Evolutionary conservation across 2,797 vertebrate species (phyloP), one percentile per base, ranked within the genome.

Genomic region (Gymnopithys bicolor): DNA sequence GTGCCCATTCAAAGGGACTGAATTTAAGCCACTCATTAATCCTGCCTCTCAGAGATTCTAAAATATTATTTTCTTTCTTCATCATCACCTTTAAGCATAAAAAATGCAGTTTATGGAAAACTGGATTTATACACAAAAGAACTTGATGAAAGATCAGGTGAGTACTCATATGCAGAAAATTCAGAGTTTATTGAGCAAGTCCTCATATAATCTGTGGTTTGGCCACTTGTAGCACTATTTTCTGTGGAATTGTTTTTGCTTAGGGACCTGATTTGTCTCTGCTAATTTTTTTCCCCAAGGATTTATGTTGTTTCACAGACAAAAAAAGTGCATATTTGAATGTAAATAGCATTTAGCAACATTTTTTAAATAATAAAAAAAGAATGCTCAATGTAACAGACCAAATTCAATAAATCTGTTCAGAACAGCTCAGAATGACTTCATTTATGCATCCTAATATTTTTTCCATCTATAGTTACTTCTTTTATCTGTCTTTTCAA

Each of bases 31-130:
- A 92, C 77, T 97, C 95, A 94, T 97, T 97, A 97, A 96, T 93
- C 85, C 93, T 95, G 7, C 35, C 80, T 75, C 82, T 66, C 43
- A 90, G 67, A 95, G 91, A 78, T 95, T 95, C 93, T 89, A 88
- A 97, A 98, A 95, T 97, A 95, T 91, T 45, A 84, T 88, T 90
- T 93, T 53, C n/a, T 96, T 87, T 63, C 87, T 95, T 95, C 87
- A 30, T 84, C 19, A 22, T 59, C 80, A 94, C 52, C 37, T 94
- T 74, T 93, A 92, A 92, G 73, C 30, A 75, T 49, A 48, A 33
- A 33, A 93, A 94, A 70, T 27, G 5, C 6, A 69, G 46, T 37
- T 87, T 86, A 64, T 91, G 49, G 90, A 56, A 70, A 62, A 37
- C 30, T 15, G 23, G 48, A 94, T 81, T 85, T 68, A 67, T 9